Evolutionary conservation across 2,113 vertebrate genomes (phyloP).

Genomic region (Lethenteron camtschaticum): DNA sequence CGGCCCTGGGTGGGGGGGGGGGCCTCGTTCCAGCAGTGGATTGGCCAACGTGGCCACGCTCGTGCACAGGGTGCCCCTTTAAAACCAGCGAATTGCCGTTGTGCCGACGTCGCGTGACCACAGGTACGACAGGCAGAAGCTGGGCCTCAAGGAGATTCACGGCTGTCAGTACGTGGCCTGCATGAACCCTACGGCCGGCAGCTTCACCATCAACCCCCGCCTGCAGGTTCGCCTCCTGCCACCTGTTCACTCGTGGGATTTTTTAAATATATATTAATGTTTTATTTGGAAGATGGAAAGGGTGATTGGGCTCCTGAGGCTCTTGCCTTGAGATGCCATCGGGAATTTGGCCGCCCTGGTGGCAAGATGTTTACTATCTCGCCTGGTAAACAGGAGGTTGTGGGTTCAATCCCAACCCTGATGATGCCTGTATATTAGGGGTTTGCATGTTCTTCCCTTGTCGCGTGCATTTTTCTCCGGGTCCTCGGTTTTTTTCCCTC

Average conservation of each 20-base stretch:
- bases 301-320: neutral
- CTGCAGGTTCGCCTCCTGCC: constrained; percentile 28
- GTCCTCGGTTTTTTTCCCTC: no score
- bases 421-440: neutral
- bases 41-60: neutral
- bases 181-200: constrained; percentile 43
- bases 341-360: neutral
- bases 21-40: no score
- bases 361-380: neutral
- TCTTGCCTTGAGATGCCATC: neutral
- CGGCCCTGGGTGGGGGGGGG: no score
- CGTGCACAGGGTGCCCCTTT: neutral
- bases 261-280: constrained; percentile 4
- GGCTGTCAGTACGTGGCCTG: constrained; percentile 38
- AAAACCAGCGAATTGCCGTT: neutral
- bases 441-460: neutral
- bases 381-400: constrained; percentile 1
- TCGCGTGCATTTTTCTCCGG: neutral
- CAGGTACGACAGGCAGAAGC: constrained; percentile 43
- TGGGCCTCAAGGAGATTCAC: constrained; percentile 35
- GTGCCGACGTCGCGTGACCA: constrained; percentile 11
- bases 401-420: neutral
- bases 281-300: neutral
- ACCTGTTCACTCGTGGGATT: neutral
- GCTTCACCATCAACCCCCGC: constrained; percentile 36